Conservation (phyloP, 53 echinoderm and acorn worm genomes). For the Stichopus horrens region DNA sequence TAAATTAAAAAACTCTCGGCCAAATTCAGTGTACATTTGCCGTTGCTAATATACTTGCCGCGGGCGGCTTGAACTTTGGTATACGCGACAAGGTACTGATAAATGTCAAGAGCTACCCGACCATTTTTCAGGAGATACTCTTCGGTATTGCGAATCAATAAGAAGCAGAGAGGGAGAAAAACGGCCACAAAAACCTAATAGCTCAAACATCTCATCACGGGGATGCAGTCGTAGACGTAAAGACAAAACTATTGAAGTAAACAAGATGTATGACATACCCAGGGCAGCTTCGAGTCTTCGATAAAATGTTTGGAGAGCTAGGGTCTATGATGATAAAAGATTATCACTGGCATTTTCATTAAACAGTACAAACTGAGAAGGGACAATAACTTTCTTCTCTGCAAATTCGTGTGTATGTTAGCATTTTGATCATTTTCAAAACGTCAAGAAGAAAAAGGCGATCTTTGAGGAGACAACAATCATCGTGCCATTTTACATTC, state of each 20-base stretch:
- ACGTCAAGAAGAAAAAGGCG: no score
- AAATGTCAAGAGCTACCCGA: slow-evolving; percentile 14
- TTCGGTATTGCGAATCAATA: slow-evolving; percentile 2
- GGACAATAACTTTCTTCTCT: no score
- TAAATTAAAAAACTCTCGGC: slow-evolving; percentile 28
- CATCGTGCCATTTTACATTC: no score
- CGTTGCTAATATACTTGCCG: not conserved
- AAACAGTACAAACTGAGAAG: no score
- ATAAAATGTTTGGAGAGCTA: not conserved
- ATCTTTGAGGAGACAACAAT: no score
- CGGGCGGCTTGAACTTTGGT: not conserved
- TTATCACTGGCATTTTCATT: no score
- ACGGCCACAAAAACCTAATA: not conserved
- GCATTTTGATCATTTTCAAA: no score
- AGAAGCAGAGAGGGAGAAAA: not conserved
- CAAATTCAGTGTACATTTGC: not conserved
- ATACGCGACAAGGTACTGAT: slow-evolving; percentile 11
- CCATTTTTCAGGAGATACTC: not conserved
- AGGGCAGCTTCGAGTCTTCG: not conserved
- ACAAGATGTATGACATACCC: not conserved
- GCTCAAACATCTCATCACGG: not conserved
- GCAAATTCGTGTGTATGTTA: no score
- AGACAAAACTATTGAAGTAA: not conserved
- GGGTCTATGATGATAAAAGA: no score
- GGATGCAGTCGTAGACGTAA: not conserved